phyloP scores from a whole-genome alignment of 1,140 invertebrate species.

The Drosophila cardini region DNA sequence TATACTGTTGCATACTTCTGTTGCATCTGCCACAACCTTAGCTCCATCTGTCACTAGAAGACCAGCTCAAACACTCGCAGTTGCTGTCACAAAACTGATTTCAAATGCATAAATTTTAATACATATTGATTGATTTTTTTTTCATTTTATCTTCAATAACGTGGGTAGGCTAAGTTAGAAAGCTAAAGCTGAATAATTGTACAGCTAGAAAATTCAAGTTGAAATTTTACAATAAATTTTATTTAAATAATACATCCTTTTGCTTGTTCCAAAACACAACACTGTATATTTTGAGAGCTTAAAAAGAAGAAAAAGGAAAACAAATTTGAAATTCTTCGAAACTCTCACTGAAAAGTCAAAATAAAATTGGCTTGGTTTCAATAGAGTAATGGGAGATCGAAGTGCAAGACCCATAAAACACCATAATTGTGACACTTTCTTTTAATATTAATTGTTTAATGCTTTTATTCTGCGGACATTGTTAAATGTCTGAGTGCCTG shows the following conservation, averaged over 20 bases:
- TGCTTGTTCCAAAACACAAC: no score
- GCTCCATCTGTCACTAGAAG: not conserved
- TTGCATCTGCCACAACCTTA: constrained; percentile 11
- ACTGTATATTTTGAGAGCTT: no score
- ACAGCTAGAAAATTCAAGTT: not conserved
- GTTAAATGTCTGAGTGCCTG: constrained; percentile 28
- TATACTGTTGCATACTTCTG: constrained; percentile 27
- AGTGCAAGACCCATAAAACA: no score
- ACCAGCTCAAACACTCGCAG: constrained; percentile 18
- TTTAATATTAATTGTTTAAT: constrained; percentile 19
- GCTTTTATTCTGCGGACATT: constrained; percentile 36
- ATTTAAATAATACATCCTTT: not conserved
- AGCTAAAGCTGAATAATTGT: not conserved
- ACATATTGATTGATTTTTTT: constrained; percentile 63
- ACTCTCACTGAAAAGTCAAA: no score
- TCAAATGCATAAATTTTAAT: constrained; percentile 65
- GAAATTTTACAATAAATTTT: not conserved
- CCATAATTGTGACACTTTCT: not conserved
- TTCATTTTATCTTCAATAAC: constrained; percentile 53
- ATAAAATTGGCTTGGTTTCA: no score
- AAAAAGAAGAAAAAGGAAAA: no score
- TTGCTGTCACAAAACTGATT: constrained; percentile 45
- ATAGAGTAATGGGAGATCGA: not conserved
- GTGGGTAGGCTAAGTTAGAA: not conserved
- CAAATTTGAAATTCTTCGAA: no score